Percentiles rank a stretch among this genome's conserved stretches.
phyloP scores from a whole-genome alignment of 2,113 vertebrate genomes.

The Cavia porcellus region DNA sequence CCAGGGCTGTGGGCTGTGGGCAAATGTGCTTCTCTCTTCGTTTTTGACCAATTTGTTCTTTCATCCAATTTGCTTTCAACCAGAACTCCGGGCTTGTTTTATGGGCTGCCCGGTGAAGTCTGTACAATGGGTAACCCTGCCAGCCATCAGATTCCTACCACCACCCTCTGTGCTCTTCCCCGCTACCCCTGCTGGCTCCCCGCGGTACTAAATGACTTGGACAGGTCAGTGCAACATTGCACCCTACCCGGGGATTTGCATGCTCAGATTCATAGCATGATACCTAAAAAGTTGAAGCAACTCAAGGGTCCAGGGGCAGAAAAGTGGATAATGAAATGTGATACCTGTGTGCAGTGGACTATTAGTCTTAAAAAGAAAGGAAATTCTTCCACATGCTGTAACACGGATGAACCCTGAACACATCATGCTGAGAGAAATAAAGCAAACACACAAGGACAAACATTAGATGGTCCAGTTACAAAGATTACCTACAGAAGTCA shows the following conservation, averaged over 20 bases:
- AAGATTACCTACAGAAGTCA: neutral
- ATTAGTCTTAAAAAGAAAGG: constrained; percentile 14
- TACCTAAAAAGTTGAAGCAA: neutral
- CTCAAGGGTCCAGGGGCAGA: neutral
- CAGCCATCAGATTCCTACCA: neutral
- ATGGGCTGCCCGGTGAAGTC: neutral
- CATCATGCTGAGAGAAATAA: neutral
- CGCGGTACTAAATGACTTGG: too few relatives aligned
- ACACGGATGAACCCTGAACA: neutral
- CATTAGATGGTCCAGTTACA: neutral
- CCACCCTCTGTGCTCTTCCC: neutral
- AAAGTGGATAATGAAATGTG: neutral
- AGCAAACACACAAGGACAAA: neutral
- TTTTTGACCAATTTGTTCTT: neutral
- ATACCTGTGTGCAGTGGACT: accelerated
- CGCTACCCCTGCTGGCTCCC: too few relatives aligned
- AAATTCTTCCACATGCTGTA: neutral
- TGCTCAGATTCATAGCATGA: accelerated
- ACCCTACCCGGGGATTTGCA: neutral
- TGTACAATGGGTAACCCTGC: neutral
- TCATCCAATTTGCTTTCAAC: neutral
- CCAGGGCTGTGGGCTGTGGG: neutral
- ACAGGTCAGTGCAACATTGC: neutral
- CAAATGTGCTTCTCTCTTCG: neutral
- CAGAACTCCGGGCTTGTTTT: neutral